Base-by-base conservation (phyloP, 2,113 vertebrate species). In the Dicrurus megarhynchus region DNA sequence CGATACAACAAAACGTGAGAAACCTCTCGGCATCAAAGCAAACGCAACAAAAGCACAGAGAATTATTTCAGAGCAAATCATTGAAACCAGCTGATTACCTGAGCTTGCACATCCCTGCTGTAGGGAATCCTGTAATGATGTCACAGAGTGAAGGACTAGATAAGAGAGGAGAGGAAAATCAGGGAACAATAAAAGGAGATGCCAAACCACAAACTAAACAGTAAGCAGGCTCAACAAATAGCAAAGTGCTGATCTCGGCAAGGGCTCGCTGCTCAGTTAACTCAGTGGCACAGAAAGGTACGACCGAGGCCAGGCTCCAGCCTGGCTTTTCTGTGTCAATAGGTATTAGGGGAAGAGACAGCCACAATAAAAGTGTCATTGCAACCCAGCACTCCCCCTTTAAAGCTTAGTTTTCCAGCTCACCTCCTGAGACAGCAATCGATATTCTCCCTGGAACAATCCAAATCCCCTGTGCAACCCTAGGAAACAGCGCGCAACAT, bases 31-130 rank as follows among this genome's bases (percentile, higher is more conserved):
- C 90, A 96, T 93, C 96, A 95, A 94, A 94, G 93, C 95, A 97
- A 85, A 91, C 0, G 55, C 60, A 86, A 95, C 50, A 87, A 79
- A 89, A 80, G 96, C 84, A 90, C 86, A 96, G 78, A 69, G 76
- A 93, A 76, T 82, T 42, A 88, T 52, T 96, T 85, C 76, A 89
- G 41, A 91, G 73, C n/a, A 92, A 97, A 90, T 81, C 90, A 95
- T 92, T 69, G 77, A 93, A 96, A 78, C 61, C 47, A 53, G 95
- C 52, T 89, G 86, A 96, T 98, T 98, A 98, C 98, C 98, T 98
- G 98, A 98, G 97, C 98, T 98, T 93, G 97, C 98, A 83, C 98
- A 98, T 98, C 98, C 98, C 97, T 98, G 98, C 96, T 97, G 98
- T 78, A 98, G 96, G 87, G 98, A 95, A 95, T 98, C 98, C 97